phyloP scores from a whole-genome alignment of 2,113 vertebrate genomes.

The Apistogramma diplotaenia region DNA sequence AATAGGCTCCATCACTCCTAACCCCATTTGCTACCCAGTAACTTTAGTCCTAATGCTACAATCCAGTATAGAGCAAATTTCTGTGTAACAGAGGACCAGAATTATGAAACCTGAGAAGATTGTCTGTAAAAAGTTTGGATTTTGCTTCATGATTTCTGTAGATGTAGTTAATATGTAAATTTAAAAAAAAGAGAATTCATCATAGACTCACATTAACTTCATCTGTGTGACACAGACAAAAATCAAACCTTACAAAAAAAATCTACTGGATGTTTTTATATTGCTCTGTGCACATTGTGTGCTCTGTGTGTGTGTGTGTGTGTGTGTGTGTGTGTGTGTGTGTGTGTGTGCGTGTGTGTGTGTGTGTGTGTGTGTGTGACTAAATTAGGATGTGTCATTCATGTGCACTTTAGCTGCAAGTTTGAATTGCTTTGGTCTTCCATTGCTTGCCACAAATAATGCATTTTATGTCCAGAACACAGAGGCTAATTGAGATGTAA shows the following conservation, averaged over 20 bases:
- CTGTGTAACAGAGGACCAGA: neutral
- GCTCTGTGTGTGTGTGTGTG: neutral
- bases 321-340: neutral
- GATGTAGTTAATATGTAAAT: neutral
- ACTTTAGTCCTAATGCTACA: neutral
- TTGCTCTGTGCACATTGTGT: neutral
- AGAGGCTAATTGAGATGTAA: constrained; percentile 71
- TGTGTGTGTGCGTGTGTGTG: neutral
- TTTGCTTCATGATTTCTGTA: neutral
- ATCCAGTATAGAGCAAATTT: neutral
- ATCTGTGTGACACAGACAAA: neutral
- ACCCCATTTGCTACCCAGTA: neutral
- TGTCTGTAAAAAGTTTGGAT: neutral
- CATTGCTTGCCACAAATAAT: constrained; percentile 48
- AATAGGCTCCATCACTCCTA: neutral
- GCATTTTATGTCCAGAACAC: constrained; percentile 56
- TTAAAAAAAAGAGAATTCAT: neutral
- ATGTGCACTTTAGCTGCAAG: neutral
- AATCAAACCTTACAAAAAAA: neutral
- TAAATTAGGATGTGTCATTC: neutral
- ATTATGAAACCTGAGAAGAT: neutral
- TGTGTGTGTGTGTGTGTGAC: neutral
- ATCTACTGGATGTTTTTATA: neutral
- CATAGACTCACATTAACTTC: neutral
- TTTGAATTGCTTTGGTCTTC: constrained; percentile 18